These are phyloP conservation scores for Corythornis madagascariensis DNA, from an alignment of 2,113 vertebrate genomes.

Conservation along the genomic window DNA sequence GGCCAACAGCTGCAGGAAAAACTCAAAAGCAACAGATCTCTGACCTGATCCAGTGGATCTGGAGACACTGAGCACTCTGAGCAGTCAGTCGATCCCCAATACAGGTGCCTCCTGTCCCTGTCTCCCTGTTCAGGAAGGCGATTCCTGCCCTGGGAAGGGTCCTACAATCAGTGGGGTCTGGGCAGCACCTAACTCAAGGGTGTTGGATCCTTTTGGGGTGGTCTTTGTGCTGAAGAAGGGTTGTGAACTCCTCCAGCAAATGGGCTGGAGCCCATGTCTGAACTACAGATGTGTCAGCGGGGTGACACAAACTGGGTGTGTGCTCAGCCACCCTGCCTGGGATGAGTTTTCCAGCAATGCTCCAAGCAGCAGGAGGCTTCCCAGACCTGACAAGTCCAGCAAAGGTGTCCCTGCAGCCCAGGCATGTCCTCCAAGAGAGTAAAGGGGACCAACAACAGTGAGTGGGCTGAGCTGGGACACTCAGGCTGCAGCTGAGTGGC, in stretches of 20 bases:
- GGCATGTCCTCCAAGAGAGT: neutral
- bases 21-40: neutral
- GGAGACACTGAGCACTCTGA: accelerated
- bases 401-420: neutral
- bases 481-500: accelerated
- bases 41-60: neutral
- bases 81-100: accelerated
- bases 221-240: neutral
- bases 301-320: neutral
- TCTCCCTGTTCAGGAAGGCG: accelerated
- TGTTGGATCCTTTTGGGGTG: neutral
- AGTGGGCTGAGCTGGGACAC: accelerated
- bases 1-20: neutral
- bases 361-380: neutral
- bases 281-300: neutral
- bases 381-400: accelerated
- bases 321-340: neutral
- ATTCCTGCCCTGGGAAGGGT: neutral
- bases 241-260: accelerated
- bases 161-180: neutral
- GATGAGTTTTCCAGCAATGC: neutral
- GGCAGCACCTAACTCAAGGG: neutral
- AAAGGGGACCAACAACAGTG: neutral
- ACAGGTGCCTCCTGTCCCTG: neutral
- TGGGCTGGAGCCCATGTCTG: accelerated